Percentiles rank a stretch among this genome's conserved stretches.
phyloP scores from a whole-genome alignment of 2,888 invertebrate species.

The Caenorhabditis wallacei region DNA sequence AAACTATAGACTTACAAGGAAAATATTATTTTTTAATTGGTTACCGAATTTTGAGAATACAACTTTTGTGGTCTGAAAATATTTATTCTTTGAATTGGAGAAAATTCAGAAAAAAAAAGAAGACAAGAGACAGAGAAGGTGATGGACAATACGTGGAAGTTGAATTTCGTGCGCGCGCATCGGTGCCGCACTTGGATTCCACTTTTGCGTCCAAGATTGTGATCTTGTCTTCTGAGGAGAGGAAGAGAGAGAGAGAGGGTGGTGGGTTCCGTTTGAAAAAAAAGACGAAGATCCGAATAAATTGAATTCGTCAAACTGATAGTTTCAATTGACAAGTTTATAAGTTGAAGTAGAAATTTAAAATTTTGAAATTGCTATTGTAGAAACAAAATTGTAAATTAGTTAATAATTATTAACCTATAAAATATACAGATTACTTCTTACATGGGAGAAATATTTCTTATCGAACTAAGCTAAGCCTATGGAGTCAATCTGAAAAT shows the following conservation, averaged over 20 bases:
- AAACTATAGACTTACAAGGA: not conserved
- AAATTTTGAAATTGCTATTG: no score
- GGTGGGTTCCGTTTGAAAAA: not conserved
- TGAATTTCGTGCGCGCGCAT: not conserved
- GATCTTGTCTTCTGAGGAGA: not conserved
- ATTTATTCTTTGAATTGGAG: not conserved
- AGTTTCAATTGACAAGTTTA: not conserved
- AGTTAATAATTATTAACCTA: no score
- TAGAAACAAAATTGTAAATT: no score
- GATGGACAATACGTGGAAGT: conserved; percentile 18
- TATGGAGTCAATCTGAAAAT: no score
- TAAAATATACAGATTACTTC: no score
- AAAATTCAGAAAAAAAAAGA: not conserved
- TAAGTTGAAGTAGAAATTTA: no score
- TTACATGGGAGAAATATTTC: no score
- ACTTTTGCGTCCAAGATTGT: conserved; percentile 27
- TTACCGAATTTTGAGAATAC: not conserved
- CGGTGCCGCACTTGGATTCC: conserved; percentile 22
- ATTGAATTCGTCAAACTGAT: not conserved
- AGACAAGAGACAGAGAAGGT: conserved; percentile 1
- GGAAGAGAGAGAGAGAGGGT: no score
- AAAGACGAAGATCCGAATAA: conserved; percentile 4
- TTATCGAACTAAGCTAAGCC: no score
- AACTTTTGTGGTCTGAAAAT: not conserved
- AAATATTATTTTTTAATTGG: not conserved